A percentile compares a stretch with the other conserved stretches of the same genome.
phyloP scores from a whole-genome alignment of 1,140 invertebrate species.

The Probaryconus sp. region DNA sequence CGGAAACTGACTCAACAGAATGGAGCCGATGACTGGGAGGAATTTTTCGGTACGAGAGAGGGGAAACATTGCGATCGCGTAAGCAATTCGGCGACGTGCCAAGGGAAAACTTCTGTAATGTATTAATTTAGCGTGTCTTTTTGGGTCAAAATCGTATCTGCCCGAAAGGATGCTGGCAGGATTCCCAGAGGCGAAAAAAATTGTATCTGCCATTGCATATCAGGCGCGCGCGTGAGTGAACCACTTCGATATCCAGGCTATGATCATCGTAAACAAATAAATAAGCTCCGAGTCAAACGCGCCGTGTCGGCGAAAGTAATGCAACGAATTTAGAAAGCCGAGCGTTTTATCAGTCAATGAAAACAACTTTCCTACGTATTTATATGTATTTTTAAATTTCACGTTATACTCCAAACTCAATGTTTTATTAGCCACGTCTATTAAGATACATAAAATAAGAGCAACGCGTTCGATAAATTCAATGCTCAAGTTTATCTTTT shows the following conservation, averaged over 20 bases:
- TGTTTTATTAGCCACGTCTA: conserved; percentile 36
- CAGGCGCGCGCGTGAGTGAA: conserved; percentile 44
- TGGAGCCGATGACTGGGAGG: conserved; percentile 61
- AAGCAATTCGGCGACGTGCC: conserved; percentile 73
- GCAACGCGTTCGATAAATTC: neutral
- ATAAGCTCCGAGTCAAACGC: conserved; percentile 58
- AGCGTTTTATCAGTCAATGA: conserved; percentile 36
- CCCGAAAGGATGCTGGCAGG: conserved; percentile 67
- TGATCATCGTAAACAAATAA: conserved; percentile 66
- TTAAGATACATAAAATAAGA: conserved; percentile 26
- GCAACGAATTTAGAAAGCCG: conserved; percentile 28
- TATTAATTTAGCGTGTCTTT: conserved; percentile 77
- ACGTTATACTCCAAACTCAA: conserved; percentile 2
- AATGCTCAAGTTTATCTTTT: conserved; percentile 1
- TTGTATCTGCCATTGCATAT: conserved; percentile 55
- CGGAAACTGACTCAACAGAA: conserved; percentile 56
- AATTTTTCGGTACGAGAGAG: conserved; percentile 63
- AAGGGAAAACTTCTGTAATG: conserved; percentile 72
- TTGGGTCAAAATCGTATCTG: conserved; percentile 73
- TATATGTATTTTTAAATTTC: conserved; percentile 24
- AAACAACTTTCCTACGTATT: conserved; percentile 23
- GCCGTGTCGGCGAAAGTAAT: conserved; percentile 36
- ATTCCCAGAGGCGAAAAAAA: conserved; percentile 68
- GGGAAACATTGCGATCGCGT: conserved; percentile 63
- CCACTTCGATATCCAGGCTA: conserved; percentile 34